phyloP scores from a whole-genome alignment of 2,113 vertebrate species.

The Clarias magur region DNA sequence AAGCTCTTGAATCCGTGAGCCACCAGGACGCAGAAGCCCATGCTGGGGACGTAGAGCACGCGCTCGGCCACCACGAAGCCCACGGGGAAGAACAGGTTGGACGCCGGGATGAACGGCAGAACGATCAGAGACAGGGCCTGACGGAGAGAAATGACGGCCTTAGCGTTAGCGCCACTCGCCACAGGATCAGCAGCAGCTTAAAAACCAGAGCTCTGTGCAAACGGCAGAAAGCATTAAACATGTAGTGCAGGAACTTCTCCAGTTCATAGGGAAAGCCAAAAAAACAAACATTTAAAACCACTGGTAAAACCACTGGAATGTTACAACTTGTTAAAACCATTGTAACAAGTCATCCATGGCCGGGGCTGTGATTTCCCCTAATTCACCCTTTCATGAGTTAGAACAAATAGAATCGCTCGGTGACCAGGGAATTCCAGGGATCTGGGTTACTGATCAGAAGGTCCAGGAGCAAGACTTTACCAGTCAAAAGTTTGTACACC shows the following conservation, averaged over 20 bases:
- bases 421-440: too few relatives aligned
- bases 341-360: not conserved
- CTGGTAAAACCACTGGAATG: not conserved
- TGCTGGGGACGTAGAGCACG: constrained; percentile 96
- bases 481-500: too few relatives aligned
- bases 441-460: too few relatives aligned
- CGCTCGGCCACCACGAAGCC: constrained; percentile 96
- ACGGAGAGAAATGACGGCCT: constrained; percentile 28
- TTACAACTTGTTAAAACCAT: too few relatives aligned
- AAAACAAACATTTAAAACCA: not conserved
- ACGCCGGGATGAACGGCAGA: constrained; percentile 94
- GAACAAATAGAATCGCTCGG: too few relatives aligned
- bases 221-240: not conserved
- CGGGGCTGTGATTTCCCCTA: not conserved
- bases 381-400: not conserved
- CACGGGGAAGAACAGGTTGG: constrained; percentile 98
- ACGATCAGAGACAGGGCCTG: constrained; percentile 93
- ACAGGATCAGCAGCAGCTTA: not conserved
- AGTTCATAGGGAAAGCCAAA: not conserved
- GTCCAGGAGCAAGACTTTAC: too few relatives aligned
- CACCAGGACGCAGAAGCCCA: constrained; percentile 96
- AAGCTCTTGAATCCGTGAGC: constrained; percentile 91
- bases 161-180: not conserved
- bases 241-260: not conserved
- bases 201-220: not conserved